Base-by-base conservation (phyloP, 53 echinoderm and acorn worm genomes). In the Apostichopus leukothele region DNA sequence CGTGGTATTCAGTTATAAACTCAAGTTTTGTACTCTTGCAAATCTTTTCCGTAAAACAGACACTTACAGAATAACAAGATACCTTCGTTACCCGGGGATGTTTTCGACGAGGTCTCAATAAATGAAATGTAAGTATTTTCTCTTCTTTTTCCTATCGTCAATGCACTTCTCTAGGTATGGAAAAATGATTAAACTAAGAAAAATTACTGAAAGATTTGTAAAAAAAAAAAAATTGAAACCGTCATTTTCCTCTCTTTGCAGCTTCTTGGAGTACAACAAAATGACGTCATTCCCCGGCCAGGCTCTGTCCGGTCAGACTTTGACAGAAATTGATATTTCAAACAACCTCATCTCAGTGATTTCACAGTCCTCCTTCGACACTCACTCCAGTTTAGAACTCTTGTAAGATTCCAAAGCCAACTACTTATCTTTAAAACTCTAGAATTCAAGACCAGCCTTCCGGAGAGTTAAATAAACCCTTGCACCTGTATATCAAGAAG, bases 261-360 rank as follows among this genome's bases (percentile, higher is more conserved):
- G 97, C 16, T 90, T 52, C 67, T 67, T 97, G 81, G 61, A 87
- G 0, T 86, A 89, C 86, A 97, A 97, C 73, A 51, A 9, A 61
- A 67, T 97, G 84, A 95, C 92, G 0, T 75, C 90, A 5, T 97
- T 93, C 19, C 97, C 97, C 8, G 95, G 93, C 60, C 90, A 90
- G 3, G 97, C 97, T 1, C 76, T 97, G 13, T 91, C 95, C 13
- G 90, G 90, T 20, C 97, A 97, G 80, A 91, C 88, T 76, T 76
- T 97, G 53, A 4, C 71, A 13, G 86, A 73, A 14, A 73, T 97
- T n/a, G 79, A 87, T 67, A 80, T 97, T 5, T 91, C 91, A 3
- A 63, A 91, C 14, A 97, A 97, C 79, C 81, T 84, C 23, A 95
- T 97, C 60, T 90, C 78, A 6, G 77, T 75, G 0, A 91, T 97